Evolutionary conservation across 2,113 vertebrate genomes (phyloP), one percentile per base, ranked within the genome.

Genomic region (Cairina moschata): DNA sequence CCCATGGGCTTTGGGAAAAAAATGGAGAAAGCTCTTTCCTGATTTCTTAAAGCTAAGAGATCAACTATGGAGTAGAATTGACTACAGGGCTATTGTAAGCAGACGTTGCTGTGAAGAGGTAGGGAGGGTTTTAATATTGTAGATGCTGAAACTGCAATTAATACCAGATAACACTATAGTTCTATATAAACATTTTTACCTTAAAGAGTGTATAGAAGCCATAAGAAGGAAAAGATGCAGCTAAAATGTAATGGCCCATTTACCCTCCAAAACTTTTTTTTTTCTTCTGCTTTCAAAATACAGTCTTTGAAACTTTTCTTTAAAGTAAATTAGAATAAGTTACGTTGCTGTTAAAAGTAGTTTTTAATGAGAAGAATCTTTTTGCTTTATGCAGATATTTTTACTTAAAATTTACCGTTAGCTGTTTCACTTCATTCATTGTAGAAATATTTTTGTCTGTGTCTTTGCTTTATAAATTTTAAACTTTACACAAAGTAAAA

Each of bases 61-160:
- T 97, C 95, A 98, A 8, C 98, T 99, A 42, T 99, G 99, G 99
- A 98, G 98, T 68, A 99, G 98, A 94, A 99, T 99, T 79, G 98
- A 98, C 93, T 99, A 98, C 97, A 98, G 99, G 96, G 99, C 99
- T 83, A 98, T 98, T 81, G 99, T 99, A 95, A 99, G 99, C 98
- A 98, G 98, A 91, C 98, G 98, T 91, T 99, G 99, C 97, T 99
- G 99, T 96, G 99, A 99, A 91, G 99, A 99, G 99, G 99, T 99
- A 97, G 97, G 97, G 60, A 91, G 36, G 36, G 16, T 55, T 95
- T 96, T 73, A 29, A 76, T 93, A 58, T 28, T 66, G 25, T 46
- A 54, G 44, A 34, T 73, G 31, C 18, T 88, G 50, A 66, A 76
- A 79, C 29, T n/a, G 25, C 32, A 79, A 32, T 83, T 83, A 63